A percentile compares a stretch with the other conserved stretches of the same genome.
These are phyloP conservation scores for Parotocinclus haroldoi DNA, from an alignment of 2,797 vertebrate species.

Conservation along the genomic window DNA sequence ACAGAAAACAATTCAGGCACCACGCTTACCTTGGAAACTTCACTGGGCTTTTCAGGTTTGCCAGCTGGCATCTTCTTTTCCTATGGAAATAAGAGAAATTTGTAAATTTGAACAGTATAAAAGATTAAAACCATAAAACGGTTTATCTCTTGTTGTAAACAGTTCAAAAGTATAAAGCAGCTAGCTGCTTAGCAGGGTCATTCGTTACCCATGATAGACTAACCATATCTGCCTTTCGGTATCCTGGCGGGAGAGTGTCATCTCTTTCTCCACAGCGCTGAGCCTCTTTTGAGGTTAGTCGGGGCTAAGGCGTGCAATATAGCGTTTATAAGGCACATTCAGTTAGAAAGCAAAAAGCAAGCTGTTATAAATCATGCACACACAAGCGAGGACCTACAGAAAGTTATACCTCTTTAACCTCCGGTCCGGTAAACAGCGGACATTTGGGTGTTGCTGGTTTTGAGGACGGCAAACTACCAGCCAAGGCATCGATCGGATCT, in stretches of 20 bases:
- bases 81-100: conserved; percentile 17
- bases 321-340: conserved; percentile 29
- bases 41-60: conserved; percentile 42
- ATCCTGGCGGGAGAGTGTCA: conserved; percentile 81
- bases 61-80: conserved; percentile 41
- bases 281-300: conserved; percentile 53
- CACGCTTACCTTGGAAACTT: conserved; percentile 35
- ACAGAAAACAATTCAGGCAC: neutral
- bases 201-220: conserved; percentile 27
- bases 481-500: conserved; percentile 67
- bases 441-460: conserved; percentile 37
- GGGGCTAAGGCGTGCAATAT: conserved; percentile 55
- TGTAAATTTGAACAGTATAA: too few species aligned
- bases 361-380: conserved; percentile 8
- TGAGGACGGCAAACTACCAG: conserved; percentile 57
- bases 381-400: conserved; percentile 17
- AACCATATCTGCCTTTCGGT: conserved; percentile 60
- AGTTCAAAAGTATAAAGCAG: neutral
- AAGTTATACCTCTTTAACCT: conserved; percentile 66
- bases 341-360: conserved; percentile 10
- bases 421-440: conserved; percentile 64
- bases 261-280: conserved; percentile 80
- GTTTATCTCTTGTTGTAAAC: neutral
- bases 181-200: neutral
- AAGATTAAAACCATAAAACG: neutral